Percentiles rank a stretch among this genome's conserved stretches.
Conservation (phyloP, 2,113 vertebrate species). For the Rhizomys pruinosus region DNA sequence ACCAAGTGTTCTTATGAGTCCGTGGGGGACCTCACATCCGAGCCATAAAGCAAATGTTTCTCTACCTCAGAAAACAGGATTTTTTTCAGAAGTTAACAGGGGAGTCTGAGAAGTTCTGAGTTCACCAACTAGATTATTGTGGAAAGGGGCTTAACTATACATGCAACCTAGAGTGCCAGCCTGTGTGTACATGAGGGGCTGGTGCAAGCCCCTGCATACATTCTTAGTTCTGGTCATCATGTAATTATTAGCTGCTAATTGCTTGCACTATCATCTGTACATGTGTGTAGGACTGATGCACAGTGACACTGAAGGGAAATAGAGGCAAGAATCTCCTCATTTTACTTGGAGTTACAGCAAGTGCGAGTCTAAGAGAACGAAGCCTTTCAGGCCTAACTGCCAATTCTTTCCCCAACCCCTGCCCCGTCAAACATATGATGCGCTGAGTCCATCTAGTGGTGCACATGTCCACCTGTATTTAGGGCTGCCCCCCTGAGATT, state of each 20-base stretch:
- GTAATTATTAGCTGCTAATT: not conserved
- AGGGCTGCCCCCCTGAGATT: too few species aligned
- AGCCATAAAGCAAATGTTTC: not conserved
- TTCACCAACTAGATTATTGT: not conserved
- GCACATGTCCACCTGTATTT: too few species aligned
- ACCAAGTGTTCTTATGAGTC: not conserved
- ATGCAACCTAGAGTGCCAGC: not conserved
- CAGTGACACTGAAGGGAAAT: constrained; percentile 23
- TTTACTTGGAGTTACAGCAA: constrained; percentile 31
- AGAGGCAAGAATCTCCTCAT: constrained; percentile 28
- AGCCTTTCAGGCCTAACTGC: not conserved
- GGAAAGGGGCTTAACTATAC: not conserved
- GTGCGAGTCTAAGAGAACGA: not conserved
- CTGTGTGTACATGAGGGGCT: not conserved
- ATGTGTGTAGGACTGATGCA: not conserved
- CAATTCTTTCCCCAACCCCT: too few species aligned
- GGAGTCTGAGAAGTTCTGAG: not conserved
- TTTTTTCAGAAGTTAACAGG: not conserved
- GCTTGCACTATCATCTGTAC: not conserved
- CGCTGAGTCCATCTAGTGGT: too few species aligned
- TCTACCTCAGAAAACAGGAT: not conserved
- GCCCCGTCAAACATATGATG: too few species aligned
- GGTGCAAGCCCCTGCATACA: not conserved
- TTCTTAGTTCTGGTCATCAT: not conserved
- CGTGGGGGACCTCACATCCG: not conserved